These are phyloP conservation scores for Rattus rattus DNA, from an alignment of 2,113 vertebrate species.

Conservation along the genomic window DNA sequence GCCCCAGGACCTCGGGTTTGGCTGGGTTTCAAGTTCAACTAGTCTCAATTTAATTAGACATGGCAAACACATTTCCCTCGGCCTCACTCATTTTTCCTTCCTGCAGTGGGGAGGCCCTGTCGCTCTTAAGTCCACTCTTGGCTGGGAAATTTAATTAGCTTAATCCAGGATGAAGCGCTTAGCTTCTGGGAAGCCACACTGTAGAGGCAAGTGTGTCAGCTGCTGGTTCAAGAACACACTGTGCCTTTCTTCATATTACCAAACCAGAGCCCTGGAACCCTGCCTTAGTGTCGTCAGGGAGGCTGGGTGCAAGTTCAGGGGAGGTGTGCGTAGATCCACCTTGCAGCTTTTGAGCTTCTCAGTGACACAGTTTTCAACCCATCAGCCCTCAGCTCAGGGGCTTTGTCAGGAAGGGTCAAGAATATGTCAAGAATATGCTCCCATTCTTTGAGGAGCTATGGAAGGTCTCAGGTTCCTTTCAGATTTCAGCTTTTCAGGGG, in stretches of 20 bases:
- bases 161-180: neutral
- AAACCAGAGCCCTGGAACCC: neutral
- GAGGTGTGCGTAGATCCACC: neutral
- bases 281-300: neutral
- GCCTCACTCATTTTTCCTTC: neutral
- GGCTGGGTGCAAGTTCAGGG: neutral
- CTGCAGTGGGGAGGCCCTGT: neutral
- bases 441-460: neutral
- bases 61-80: neutral
- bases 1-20: neutral
- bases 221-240: neutral
- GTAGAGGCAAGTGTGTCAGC: neutral
- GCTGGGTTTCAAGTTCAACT: conserved; percentile 19
- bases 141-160: conserved; percentile 47
- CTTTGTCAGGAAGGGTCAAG: neutral
- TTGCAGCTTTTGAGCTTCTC: neutral
- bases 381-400: neutral
- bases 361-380: neutral
- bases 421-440: neutral
- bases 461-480: neutral
- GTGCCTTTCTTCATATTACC: neutral
- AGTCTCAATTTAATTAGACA: conserved; percentile 20
- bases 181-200: neutral
- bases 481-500: neutral
- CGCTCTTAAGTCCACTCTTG: neutral